Conservation (phyloP, 1,140 invertebrate genomes). For the Tetramorium alpestre region DNA sequence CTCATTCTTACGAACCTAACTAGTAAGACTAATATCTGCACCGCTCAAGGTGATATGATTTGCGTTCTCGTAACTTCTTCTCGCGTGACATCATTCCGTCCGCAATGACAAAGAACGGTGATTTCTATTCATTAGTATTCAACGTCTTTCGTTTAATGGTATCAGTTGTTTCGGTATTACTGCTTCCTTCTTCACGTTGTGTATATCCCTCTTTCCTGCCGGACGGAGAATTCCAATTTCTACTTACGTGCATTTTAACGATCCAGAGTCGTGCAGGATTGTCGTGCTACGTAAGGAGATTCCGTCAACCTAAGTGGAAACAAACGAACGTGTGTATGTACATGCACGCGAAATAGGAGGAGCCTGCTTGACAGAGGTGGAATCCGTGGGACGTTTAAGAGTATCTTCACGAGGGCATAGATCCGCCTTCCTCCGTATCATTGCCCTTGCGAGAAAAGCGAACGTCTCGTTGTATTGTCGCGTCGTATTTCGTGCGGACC, state of each 20-base stretch:
- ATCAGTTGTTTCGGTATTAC: slow-evolving; percentile 47
- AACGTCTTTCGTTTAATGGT: slow-evolving; percentile 53
- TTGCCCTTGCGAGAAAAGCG: slow-evolving; percentile 44
- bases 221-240: slow-evolving; percentile 55
- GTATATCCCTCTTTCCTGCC: background rate
- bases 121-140: slow-evolving; percentile 56
- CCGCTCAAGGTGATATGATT: slow-evolving; percentile 57
- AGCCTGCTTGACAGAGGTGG: slow-evolving; percentile 63
- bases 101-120: slow-evolving; percentile 37
- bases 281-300: slow-evolving; percentile 65
- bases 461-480: background rate
- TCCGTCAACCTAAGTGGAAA: slow-evolving; percentile 64
- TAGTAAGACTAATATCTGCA: background rate
- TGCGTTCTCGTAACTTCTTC: slow-evolving; percentile 43
- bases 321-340: slow-evolving; percentile 60
- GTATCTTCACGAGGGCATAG: slow-evolving; percentile 50
- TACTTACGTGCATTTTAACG: slow-evolving; percentile 62
- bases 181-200: slow-evolving; percentile 31
- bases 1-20: background rate
- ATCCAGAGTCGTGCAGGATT: slow-evolving; percentile 53
- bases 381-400: slow-evolving; percentile 67
- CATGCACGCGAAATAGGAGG: slow-evolving; percentile 63
- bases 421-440: slow-evolving; percentile 57
- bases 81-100: slow-evolving; percentile 54
- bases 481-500: slow-evolving; percentile 24